Evolutionary conservation across 2,113 vertebrate species (phyloP).

Genomic region (Channa argus): DNA sequence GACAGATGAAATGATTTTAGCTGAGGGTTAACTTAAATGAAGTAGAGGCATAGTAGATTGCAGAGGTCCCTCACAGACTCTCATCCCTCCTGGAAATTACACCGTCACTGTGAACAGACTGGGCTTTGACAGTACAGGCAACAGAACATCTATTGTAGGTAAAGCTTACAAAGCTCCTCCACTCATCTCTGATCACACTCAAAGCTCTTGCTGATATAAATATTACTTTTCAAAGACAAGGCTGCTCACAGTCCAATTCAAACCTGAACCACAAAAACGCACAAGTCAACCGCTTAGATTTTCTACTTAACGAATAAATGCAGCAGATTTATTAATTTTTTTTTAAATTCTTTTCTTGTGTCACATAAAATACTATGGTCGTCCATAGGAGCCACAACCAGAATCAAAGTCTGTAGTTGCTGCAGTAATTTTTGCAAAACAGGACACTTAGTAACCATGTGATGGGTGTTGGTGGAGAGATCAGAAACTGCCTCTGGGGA

Average conservation of each 20-base stretch:
- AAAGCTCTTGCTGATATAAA: not conserved
- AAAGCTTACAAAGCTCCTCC: conserved; percentile 1
- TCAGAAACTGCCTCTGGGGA: conserved; percentile 24
- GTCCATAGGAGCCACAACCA: not conserved
- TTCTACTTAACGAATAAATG: not conserved
- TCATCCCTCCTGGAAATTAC: conserved; percentile 35
- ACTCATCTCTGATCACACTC: not conserved
- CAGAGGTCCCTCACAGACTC: conserved; percentile 20
- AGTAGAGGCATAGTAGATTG: conserved; percentile 14
- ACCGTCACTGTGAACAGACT: conserved; percentile 26
- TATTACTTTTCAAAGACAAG: not conserved
- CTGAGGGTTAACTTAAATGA: conserved; percentile 14
- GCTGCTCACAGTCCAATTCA: not conserved
- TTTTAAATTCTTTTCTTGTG: too few relatives aligned
- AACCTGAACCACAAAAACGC: not conserved
- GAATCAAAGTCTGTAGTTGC: not conserved
- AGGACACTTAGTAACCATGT: conserved; percentile 22
- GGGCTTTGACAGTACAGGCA: not conserved
- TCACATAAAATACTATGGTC: too few relatives aligned
- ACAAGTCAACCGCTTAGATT: not conserved
- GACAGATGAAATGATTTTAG: conserved; percentile 28
- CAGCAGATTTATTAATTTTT: not conserved
- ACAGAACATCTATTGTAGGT: not conserved
- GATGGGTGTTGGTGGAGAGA: conserved; percentile 25
- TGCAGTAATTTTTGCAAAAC: conserved; percentile 24